Evolutionary conservation across 2,888 invertebrate species (phyloP).

Genomic region (Hypselothyrea guttata): DNA sequence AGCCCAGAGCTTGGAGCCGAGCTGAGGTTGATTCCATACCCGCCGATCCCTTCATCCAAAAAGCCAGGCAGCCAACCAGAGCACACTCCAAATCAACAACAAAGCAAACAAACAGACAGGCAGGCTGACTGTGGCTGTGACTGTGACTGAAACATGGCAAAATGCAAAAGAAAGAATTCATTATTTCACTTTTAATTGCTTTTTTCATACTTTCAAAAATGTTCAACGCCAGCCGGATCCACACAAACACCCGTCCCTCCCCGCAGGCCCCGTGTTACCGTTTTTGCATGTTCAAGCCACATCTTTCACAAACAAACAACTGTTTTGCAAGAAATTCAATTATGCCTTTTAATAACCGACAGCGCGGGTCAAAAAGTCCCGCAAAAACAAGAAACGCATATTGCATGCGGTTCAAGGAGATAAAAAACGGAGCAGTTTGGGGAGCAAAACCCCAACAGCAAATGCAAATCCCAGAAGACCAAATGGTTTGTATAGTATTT

Average conservation of each 20-base stretch:
- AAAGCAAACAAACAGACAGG: constrained; percentile 1
- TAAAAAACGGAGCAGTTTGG: not conserved
- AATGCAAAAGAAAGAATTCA: constrained; percentile 76
- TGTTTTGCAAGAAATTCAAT: constrained; percentile 78
- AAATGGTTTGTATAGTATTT: no score
- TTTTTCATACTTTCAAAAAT: constrained; percentile 79
- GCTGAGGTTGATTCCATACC: constrained; percentile 43
- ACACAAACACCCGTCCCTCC: constrained; percentile 5
- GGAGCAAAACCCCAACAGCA: not conserved
- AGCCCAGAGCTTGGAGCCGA: constrained; percentile 52
- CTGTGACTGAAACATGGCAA: constrained; percentile 39
- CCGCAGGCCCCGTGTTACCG: constrained; percentile 15
- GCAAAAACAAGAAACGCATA: constrained; percentile 32
- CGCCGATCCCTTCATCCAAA: constrained; percentile 58
- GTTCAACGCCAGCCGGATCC: constrained; percentile 54
- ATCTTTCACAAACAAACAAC: constrained; percentile 70
- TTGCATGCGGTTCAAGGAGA: constrained; percentile 29
- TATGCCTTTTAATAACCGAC: constrained; percentile 76
- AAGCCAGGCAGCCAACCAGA: constrained; percentile 35
- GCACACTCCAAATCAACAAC: constrained; percentile 36
- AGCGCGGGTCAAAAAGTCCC: constrained; percentile 53
- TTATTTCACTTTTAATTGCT: constrained; percentile 81
- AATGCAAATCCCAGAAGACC: not conserved
- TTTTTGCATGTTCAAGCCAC: constrained; percentile 75
- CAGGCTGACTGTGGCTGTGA: constrained; percentile 5